A percentile compares a stretch with the other conserved stretches of the same genome.
Evolutionary conservation across 2,888 invertebrate genomes (phyloP).

Genomic region (Perdita meconis): DNA sequence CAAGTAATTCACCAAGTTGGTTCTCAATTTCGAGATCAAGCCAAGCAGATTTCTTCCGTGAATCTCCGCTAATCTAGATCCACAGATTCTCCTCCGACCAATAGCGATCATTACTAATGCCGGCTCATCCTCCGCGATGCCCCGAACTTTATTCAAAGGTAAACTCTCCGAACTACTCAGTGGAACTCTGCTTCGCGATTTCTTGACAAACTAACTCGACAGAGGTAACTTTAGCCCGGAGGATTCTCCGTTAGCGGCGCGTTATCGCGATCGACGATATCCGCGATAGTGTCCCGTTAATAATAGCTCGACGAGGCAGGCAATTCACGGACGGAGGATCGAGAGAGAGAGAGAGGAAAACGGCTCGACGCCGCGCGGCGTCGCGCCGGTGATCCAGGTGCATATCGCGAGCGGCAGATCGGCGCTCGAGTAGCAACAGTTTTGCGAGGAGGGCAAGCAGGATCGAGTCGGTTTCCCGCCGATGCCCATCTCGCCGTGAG

Average conservation of each 20-base stretch:
- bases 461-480: conserved; percentile 26
- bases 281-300: conserved; percentile 18
- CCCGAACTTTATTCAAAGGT: too few relatives aligned
- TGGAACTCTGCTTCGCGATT: neutral
- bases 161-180: neutral
- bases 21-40: too few relatives aligned
- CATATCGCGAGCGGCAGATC: conserved; percentile 9
- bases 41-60: too few relatives aligned
- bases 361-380: neutral
- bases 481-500: conserved; percentile 45
- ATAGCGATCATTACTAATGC: too few relatives aligned
- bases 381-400: neutral
- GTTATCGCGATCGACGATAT: conserved; percentile 19
- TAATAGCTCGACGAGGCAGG: neutral
- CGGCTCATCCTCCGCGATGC: too few relatives aligned
- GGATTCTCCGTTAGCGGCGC: conserved; percentile 22
- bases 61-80: too few relatives aligned
- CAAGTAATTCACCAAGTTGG: too few relatives aligned
- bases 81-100: too few relatives aligned
- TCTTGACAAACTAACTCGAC: neutral
- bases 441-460: conserved; percentile 23
- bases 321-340: neutral
- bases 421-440: conserved; percentile 16
- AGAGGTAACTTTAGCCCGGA: neutral
- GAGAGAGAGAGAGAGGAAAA: neutral